A percentile compares a stretch with the other conserved stretches of the same genome.
phyloP scores from a whole-genome alignment of 2,797 vertebrate species.

The Rhadinocentrus ornatus region DNA sequence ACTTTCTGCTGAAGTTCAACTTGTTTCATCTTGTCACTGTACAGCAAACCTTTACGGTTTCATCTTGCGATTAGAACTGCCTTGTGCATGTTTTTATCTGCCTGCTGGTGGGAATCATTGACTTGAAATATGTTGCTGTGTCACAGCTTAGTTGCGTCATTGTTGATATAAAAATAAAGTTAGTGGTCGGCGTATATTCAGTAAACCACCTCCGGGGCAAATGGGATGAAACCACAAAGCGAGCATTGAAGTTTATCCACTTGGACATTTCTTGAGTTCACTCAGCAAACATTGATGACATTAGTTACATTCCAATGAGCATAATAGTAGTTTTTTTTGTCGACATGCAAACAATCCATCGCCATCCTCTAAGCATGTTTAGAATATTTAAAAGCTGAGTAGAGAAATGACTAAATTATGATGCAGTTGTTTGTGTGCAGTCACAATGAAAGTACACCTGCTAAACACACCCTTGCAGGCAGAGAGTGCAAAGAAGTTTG shows the following conservation, averaged over 20 bases:
- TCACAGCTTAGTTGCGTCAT: slow-evolving; percentile 15
- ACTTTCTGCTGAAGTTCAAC: slow-evolving; percentile 45
- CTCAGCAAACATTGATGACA: slow-evolving; percentile 61
- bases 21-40: slow-evolving; percentile 66
- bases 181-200: slow-evolving; percentile 11
- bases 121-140: slow-evolving; percentile 30
- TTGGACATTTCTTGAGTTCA: slow-evolving; percentile 57
- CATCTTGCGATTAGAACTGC: slow-evolving; percentile 20
- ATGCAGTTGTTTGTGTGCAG: neutral
- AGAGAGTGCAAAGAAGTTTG: neutral
- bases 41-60: slow-evolving; percentile 46
- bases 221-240: slow-evolving; percentile 26
- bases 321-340: slow-evolving; percentile 42
- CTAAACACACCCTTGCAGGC: neutral
- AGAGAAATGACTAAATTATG: neutral
- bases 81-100: slow-evolving; percentile 57
- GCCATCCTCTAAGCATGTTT: slow-evolving; percentile 34
- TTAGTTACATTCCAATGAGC: slow-evolving; percentile 67
- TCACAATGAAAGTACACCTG: slow-evolving; percentile 28
- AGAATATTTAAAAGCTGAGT: slow-evolving; percentile 39
- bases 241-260: slow-evolving; percentile 46
- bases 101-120: slow-evolving; percentile 34
- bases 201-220: slow-evolving; percentile 40
- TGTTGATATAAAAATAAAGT: slow-evolving; percentile 12
- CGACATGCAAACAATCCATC: slow-evolving; percentile 26